Conservation (phyloP, 2,888 invertebrate genomes). For the Nephrotoma guestfalica region DNA sequence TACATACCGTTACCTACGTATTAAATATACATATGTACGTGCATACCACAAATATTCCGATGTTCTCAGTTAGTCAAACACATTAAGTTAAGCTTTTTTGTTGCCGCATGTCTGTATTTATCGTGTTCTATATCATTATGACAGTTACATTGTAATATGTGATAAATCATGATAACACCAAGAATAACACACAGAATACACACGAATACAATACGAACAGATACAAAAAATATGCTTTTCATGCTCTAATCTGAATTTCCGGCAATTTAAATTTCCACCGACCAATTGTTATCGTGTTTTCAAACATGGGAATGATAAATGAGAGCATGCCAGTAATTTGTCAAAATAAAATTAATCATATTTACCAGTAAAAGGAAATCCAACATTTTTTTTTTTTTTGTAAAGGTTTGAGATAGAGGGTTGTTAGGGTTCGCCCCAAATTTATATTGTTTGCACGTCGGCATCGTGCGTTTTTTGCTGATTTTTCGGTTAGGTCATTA, state of each 20-base stretch:
- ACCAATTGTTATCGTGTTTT: not conserved
- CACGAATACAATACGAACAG: not conserved
- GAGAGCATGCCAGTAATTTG: not conserved
- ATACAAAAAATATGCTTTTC: not conserved
- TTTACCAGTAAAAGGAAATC: not conserved
- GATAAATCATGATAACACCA: not conserved
- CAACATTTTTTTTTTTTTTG: not conserved
- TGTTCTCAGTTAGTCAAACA: not conserved
- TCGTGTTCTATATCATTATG: not conserved
- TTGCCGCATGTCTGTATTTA: not conserved
- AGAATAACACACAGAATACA: not conserved
- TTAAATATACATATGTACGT: not conserved
- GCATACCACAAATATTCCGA: not conserved
- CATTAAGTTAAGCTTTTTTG: not conserved
- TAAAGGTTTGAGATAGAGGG: not conserved
- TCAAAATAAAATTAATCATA: not conserved
- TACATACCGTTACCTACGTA: not conserved
- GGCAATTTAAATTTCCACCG: not conserved
- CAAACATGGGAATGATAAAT: not conserved
- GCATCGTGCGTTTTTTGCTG: not conserved
- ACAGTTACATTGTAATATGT: not conserved
- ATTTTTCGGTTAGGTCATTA: not conserved
- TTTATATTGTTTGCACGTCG: not conserved
- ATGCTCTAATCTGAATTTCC: not conserved
- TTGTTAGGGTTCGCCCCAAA: not conserved